Evolutionary conservation across 2,113 vertebrate species (phyloP), one percentile per base, ranked within the genome.

Genomic region (Cichladusa arquata): DNA sequence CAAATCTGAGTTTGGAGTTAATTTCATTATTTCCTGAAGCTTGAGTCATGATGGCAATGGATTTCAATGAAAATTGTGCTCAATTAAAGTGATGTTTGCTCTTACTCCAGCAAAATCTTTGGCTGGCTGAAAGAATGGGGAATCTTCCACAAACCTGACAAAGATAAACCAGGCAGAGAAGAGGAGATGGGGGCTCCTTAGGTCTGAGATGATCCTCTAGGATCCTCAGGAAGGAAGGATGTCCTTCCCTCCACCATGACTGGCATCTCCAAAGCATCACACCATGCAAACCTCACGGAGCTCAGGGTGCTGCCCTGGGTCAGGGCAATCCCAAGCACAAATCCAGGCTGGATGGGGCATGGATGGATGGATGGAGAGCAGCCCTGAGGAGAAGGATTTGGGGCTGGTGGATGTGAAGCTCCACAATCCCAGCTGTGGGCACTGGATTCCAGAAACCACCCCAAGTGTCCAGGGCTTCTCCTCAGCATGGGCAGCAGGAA

Each of bases 361-460:
- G 53, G 17, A n/a, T 3, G 60, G 28, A 14, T 66, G 47, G 42
- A 34, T 66, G 47, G 50, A 34, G 24, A 42, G n/a, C 47, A 62
- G 40, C 40, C 40, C 24, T 11, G 19, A 54, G 72, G 64, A 69
- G 50, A 12, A 22, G 42, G 34, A 17, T 5, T 31, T 14, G 15
- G 58, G 14, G 14, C 4, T 33, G 67, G 12, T 36, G 58, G 31
- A 19, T 50, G 12, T 12, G 26, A 19, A 57, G 8, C 33, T 65
- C 26, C 1, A 8, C 44, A 29, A 28, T 6, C 26, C 42, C 25
- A 42, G 42, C 34, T 1, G 0, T 25, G 50, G 28, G 29, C 50
- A 13, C 0, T 4, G 1, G 19, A 40, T 31, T 34, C 31, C 58
- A 50, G 42, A 88, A 33, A 3, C 3, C 0, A 9, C 33, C 6